These are phyloP conservation scores for Oxyscelio sp. DNA, from an alignment of 2,888 invertebrate species.

Conservation along the genomic window DNA sequence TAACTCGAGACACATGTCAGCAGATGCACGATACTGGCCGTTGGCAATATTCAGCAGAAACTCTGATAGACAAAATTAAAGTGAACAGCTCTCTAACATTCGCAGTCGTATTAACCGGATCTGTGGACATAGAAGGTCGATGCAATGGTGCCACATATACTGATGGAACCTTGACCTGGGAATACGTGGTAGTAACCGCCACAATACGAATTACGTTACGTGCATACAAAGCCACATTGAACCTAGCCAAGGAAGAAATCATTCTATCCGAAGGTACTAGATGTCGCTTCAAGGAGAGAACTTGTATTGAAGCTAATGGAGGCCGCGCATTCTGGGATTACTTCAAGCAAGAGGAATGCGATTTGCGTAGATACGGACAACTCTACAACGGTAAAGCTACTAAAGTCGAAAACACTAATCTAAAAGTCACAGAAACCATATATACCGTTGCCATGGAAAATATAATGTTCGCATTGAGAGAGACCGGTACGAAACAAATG, in stretches of 20 bases:
- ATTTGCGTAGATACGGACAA: constrained; percentile 55
- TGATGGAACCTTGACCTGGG: not conserved
- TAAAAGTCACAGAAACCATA: not conserved
- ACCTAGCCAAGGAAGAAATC: constrained; percentile 1
- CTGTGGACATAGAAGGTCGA: not conserved
- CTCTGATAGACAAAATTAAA: not conserved
- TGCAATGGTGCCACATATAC: not conserved
- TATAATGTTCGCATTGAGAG: constrained; percentile 66
- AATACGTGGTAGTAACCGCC: not conserved
- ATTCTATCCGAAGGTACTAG: not conserved
- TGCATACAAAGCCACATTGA: not conserved
- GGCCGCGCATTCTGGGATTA: not conserved
- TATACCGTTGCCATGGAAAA: constrained; percentile 41
- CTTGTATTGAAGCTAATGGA: not conserved
- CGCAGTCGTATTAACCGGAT: not conserved
- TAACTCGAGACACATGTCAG: not conserved
- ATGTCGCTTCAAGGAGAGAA: constrained; percentile 32
- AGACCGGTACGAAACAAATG: not conserved
- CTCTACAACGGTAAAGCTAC: constrained; percentile 66
- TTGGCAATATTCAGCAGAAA: not conserved
- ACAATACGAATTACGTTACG: not conserved
- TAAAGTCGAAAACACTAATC: not conserved
- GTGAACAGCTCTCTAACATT: not conserved
- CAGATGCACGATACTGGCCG: not conserved
- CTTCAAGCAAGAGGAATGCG: constrained; percentile 17